Base-by-base conservation (phyloP, 2,113 vertebrate genomes). In the Platichthys stellatus region DNA sequence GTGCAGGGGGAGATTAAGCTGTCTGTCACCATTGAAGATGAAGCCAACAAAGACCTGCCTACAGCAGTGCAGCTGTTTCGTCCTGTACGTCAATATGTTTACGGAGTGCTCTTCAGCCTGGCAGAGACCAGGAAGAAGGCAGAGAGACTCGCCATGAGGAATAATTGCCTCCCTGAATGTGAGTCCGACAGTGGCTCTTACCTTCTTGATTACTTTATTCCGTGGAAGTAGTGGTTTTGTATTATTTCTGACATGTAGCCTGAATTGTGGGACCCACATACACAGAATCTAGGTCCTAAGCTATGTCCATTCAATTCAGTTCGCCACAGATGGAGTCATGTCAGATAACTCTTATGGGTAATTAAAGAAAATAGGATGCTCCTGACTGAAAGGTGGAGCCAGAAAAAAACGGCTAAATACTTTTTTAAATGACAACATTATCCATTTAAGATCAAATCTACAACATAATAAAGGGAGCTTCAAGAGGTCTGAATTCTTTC, bases 71-170 rank as follows among this genome's bases (percentile, higher is more conserved):
- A 97, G 88, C 95, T 99, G 85, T 99, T 96, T 91, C 94, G 97
- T 84, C 96, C 97, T 66, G 93, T 98, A 83, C 97, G 97, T 88
- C 97, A 99, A 87, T 97, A 96, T 94, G 96, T 98, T 94, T 99
- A 99, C 90, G 97, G 97, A 88, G 96, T 99, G 80, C 96, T 99
- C 91, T 98, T 99, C 94, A 98, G 97, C 89, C 95, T 98, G 92
- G 96, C 96, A 40, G 97, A 98, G 93, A 96, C 94, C 93, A 96
- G 96, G 90, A 98, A 97, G 95, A 98, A 95, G 94, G 96, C 95
- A 10, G 97, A 98, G 92, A 95, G 97, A 84, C 94, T 97, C 67
- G 96, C 96, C 89, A 95, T 97, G 93, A 96, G 96, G 88, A 97
- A 96, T 91, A 97, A 97, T 95, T 94, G 96, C 91, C 95, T 95